These are phyloP conservation scores for Magallana ariakensis DNA, from an alignment of 1,140 invertebrate species.

Conservation along the genomic window DNA sequence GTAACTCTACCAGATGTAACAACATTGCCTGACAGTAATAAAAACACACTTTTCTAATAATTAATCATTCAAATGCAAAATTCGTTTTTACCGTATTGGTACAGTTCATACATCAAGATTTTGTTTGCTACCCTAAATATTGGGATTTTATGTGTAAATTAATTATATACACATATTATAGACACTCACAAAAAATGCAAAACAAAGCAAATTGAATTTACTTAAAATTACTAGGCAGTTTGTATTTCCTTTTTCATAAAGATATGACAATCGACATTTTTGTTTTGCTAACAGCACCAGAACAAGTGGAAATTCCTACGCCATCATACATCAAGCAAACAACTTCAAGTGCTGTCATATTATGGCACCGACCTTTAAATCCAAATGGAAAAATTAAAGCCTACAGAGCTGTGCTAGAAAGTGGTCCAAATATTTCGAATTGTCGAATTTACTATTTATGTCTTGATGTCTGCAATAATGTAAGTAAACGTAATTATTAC, in stretches of 20 bases:
- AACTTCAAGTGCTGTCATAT: neutral
- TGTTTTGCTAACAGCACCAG: neutral
- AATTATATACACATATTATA: neutral
- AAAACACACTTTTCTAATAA: neutral
- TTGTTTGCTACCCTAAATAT: neutral
- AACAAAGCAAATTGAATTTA: neutral
- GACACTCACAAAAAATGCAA: neutral
- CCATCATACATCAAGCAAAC: neutral
- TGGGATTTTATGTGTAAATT: neutral
- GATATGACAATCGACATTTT: neutral
- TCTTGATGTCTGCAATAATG: neutral
- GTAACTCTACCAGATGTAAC: neutral
- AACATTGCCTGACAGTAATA: neutral
- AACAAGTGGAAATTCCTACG: neutral
- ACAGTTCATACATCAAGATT: neutral
- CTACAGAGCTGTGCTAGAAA: neutral
- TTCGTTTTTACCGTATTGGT: neutral
- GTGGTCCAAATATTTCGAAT: neutral
- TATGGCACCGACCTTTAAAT: neutral
- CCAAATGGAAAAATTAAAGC: neutral
- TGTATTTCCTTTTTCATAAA: no score
- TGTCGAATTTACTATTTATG: conserved; percentile 3
- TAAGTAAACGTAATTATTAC: neutral
- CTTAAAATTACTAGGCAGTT: neutral
- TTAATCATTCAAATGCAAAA: neutral